A percentile compares a stretch with the other conserved stretches of the same genome.
Evolutionary conservation across 2,888 invertebrate genomes (phyloP).

Genomic region (Caenorhabditis japonica): DNA sequence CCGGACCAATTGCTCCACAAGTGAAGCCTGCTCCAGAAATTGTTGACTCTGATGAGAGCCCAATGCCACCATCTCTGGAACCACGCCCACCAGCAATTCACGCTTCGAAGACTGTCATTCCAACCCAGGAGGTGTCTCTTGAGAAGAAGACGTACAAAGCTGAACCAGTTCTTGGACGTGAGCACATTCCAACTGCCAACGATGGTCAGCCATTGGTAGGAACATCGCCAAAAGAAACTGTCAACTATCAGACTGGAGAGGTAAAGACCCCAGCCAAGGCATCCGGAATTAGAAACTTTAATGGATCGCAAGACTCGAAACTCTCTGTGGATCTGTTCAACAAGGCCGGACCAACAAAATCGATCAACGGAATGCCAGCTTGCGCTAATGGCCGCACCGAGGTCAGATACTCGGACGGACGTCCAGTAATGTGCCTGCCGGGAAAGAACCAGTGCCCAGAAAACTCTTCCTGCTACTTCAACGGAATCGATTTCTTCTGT

Average conservation of each 20-base stretch:
- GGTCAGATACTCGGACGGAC: constrained; percentile 59
- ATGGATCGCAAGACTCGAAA: constrained; percentile 32
- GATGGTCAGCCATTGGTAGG: constrained; percentile 68
- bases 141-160: constrained; percentile 55
- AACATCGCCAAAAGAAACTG: constrained; percentile 65
- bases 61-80: constrained; percentile 45
- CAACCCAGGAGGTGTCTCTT: constrained; percentile 9
- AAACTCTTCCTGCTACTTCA: constrained; percentile 76
- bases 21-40: background rate
- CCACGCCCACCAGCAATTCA: constrained; percentile 59
- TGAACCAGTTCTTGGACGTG: constrained; percentile 47
- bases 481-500: constrained; percentile 77
- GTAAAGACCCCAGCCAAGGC: constrained; percentile 44
- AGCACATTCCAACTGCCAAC: constrained; percentile 50
- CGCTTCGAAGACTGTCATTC: constrained; percentile 54
- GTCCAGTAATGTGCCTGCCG: constrained; percentile 76
- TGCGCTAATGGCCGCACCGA: constrained; percentile 74
- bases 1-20: constrained; percentile 1
- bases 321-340: constrained; percentile 40
- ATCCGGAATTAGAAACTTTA: constrained; percentile 40
- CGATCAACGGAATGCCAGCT: constrained; percentile 60
- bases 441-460: constrained; percentile 76
- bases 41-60: constrained; percentile 3
- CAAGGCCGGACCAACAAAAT: constrained; percentile 21
- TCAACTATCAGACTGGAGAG: constrained; percentile 69